Evolutionary conservation across 2,797 vertebrate species (phyloP), one percentile per base, ranked within the genome.

Genomic region (Clarias laeviceps): DNA sequence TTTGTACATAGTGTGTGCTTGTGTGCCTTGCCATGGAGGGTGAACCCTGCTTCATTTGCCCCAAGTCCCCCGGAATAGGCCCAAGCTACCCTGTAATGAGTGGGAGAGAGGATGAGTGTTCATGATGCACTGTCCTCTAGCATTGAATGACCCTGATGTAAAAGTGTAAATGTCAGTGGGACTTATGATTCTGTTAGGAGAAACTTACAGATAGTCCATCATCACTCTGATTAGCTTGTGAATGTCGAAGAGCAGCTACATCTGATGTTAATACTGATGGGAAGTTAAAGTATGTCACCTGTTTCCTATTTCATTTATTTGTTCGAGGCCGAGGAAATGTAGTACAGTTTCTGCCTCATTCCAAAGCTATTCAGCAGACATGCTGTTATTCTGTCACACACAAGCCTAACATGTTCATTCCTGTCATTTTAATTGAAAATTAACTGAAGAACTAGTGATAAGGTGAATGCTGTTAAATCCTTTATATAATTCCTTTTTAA

Each of bases 241-340:
- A 84, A 84, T 32, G 84, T 88, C 73, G 81, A 84, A 85, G 34
- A 88, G 89, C 85, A 79, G 86, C 15, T 34, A 90, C 78, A 72
- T 22, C 92, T 89, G 82, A 89, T 91, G 91, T 88, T 89, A 70
- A 88, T 88, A 84, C 82, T 83, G 89, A 93, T 91, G 93, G 92
- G 92, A 93, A 93, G 93, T 92, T 91, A 90, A 86, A 89, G 88
- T 84, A 91, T 94, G 93, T 93, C 93, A 94, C 93, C 50, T 82
- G 32, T 34, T 66, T 24, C 45, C n/a, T 61, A 12, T 68, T 27
- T 64, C 27, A 76, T 54, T 32, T 82, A 57, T 93, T 91, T 92
- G 91, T 86, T 91, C 91, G 85, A 85, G 73, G 86, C 74, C 87
- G 89, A 94, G 94, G 93, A 94, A 88, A 93, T 86, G 80, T 89